These are phyloP conservation scores for Mirounga angustirostris DNA, from an alignment of 2,113 vertebrate species.

Conservation along the genomic window DNA sequence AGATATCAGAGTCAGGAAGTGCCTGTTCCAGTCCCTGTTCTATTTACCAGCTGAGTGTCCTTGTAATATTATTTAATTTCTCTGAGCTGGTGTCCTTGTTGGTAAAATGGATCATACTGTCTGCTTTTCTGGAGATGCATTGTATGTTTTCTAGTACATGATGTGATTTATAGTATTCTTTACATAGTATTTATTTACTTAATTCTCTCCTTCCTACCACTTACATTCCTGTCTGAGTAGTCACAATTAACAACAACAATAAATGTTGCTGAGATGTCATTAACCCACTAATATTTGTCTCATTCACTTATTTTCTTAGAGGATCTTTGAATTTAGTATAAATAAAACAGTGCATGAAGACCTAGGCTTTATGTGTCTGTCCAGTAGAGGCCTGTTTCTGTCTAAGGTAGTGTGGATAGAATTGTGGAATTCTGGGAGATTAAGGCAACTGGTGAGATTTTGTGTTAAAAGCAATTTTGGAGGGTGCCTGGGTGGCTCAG, in stretches of 20 bases:
- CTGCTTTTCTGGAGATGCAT: not conserved
- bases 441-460: constrained; percentile 27
- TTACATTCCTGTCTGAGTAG: not conserved
- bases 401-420: not conserved
- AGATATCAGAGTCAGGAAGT: not conserved
- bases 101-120: not conserved
- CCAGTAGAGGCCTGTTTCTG: not conserved
- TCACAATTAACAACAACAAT: not conserved
- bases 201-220: not conserved
- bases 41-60: not conserved
- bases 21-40: not conserved
- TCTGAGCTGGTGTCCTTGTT: not conserved
- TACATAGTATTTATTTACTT: not conserved
- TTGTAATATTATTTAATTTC: not conserved
- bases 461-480: constrained; percentile 2
- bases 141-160: not conserved
- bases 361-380: not conserved
- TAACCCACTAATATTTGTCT: not conserved
- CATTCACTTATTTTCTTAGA: not conserved
- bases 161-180: not conserved
- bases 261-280: not conserved
- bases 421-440: not conserved
- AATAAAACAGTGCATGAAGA: not conserved
- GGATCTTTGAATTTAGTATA: constrained; percentile 1
- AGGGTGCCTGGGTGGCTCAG: not conserved